Conservation (phyloP, 1,140 invertebrate genomes). For the Stenopsyche tienmushanensis region DNA sequence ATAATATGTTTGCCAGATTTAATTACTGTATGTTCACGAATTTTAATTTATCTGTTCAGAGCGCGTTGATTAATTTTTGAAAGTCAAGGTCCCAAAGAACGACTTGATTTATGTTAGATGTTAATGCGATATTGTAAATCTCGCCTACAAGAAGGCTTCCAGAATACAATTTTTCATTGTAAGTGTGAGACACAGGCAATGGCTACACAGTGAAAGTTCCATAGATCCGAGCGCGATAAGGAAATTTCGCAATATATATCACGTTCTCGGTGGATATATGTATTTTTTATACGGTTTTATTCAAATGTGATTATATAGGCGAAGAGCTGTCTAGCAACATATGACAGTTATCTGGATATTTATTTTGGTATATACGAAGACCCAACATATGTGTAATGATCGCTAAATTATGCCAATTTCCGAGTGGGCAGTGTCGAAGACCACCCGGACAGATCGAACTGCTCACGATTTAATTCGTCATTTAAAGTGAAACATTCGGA, state of each 20-base stretch:
- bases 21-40: too few relatives aligned
- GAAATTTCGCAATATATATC: not conserved
- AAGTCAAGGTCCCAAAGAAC: too few relatives aligned
- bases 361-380: not conserved
- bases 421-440: not conserved
- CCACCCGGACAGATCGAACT: not conserved
- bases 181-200: not conserved
- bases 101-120: too few relatives aligned
- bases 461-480: not conserved
- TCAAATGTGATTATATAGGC: not conserved
- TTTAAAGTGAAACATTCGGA: not conserved
- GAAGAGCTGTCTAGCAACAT: not conserved
- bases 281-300: not conserved
- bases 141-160: too few relatives aligned
- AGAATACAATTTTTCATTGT: too few relatives aligned
- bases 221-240: not conserved
- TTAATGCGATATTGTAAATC: too few relatives aligned
- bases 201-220: not conserved
- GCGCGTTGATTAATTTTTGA: too few relatives aligned
- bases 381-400: not conserved
- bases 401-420: not conserved
- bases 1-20: too few relatives aligned
- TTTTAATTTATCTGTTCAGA: too few relatives aligned
- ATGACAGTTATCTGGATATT: not conserved
- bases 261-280: too few relatives aligned